Evolutionary conservation across 2,888 invertebrate species (phyloP).

Genomic region (Cephus pygmeus): DNA sequence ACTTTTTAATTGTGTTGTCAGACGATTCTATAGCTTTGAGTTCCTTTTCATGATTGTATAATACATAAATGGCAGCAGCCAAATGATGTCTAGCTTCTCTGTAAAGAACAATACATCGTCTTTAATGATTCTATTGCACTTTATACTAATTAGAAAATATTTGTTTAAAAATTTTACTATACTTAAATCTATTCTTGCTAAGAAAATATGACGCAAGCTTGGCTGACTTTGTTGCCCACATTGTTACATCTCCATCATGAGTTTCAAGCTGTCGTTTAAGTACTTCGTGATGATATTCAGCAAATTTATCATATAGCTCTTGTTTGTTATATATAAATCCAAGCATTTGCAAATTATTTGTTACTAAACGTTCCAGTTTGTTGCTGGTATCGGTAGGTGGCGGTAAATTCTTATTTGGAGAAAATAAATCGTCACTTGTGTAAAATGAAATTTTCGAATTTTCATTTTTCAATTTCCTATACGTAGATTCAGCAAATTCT

Average conservation of each 20-base stretch:
- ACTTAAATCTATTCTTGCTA: constrained; percentile 47
- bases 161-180: constrained; percentile 20
- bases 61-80: constrained; percentile 71
- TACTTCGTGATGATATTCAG: constrained; percentile 70
- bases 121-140: constrained; percentile 7
- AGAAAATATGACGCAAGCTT: constrained; percentile 70
- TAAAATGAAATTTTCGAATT: constrained; percentile 61
- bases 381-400: constrained; percentile 65
- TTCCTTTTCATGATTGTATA: constrained; percentile 70
- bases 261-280: constrained; percentile 70
- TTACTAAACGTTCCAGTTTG: constrained; percentile 71
- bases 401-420: constrained; percentile 55
- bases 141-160: not conserved
- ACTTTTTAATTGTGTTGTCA: constrained; percentile 29
- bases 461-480: constrained; percentile 63
- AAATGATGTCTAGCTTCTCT: constrained; percentile 75
- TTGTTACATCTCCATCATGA: constrained; percentile 70
- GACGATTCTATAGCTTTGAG: constrained; percentile 66
- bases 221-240: constrained; percentile 71
- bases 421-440: constrained; percentile 70
- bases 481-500: constrained; percentile 68
- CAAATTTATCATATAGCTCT: constrained; percentile 69
- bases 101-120: constrained; percentile 31
- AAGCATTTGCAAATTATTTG: constrained; percentile 74
- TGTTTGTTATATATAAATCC: constrained; percentile 72